phyloP scores from a whole-genome alignment of 53 echinoderm and acorn worm species.

The Paracentrotus lividus region DNA sequence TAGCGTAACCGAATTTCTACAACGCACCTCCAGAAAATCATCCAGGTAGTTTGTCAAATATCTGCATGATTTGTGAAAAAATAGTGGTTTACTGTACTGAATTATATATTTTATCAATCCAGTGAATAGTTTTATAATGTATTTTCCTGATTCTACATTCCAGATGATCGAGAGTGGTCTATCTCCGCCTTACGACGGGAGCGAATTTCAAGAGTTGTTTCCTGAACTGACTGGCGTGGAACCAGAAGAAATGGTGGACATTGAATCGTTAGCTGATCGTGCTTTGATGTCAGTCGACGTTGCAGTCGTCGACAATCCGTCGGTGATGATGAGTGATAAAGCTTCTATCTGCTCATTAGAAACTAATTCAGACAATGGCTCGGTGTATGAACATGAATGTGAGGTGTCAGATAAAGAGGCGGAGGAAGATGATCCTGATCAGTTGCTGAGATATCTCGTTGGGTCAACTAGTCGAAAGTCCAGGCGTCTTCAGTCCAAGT shows the following conservation, averaged over 20 bases:
- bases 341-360: background rate
- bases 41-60: constrained; percentile 7
- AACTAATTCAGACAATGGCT: constrained; percentile 28
- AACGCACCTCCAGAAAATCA: background rate
- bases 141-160: constrained; percentile 56
- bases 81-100: background rate
- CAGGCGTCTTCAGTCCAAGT: background rate
- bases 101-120: background rate
- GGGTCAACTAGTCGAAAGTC: background rate
- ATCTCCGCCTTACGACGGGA: constrained; percentile 82
- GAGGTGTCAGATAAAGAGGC: constrained; percentile 43
- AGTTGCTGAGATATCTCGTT: constrained; percentile 55
- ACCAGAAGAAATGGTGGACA: constrained; percentile 59
- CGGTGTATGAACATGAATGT: background rate
- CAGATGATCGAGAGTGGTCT: constrained; percentile 66
- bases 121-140: constrained; percentile 40
- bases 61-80: background rate
- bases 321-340: background rate
- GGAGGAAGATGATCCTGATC: constrained; percentile 47
- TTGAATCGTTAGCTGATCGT: constrained; percentile 33
- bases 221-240: constrained; percentile 77
- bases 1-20: background rate
- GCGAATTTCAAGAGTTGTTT: constrained; percentile 78
- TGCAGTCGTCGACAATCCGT: background rate
- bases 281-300: background rate